Evolutionary conservation across 2,888 invertebrate genomes (phyloP).

Genomic region (Drosophila buzzatii): DNA sequence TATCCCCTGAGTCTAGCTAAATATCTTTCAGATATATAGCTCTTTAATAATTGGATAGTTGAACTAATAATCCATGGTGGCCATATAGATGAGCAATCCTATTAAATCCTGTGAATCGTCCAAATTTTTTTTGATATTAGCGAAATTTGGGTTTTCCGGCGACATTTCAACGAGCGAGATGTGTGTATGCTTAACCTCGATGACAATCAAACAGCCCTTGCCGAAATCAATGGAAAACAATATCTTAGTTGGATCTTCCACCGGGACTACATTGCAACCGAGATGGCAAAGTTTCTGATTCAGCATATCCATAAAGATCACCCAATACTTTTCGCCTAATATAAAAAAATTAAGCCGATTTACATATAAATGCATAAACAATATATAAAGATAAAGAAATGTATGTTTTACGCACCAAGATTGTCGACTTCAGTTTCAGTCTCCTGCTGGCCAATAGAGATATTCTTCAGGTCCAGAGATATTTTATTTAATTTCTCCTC

Average conservation of each 20-base stretch:
- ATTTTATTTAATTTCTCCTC: background rate
- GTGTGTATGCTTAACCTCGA: background rate
- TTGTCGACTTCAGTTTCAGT: background rate
- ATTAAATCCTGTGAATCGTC: slow-evolving; percentile 44
- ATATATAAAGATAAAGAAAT: background rate
- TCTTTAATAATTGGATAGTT: too few species aligned
- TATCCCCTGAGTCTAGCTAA: background rate
- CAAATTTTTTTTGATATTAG: slow-evolving; percentile 26
- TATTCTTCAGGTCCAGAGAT: background rate
- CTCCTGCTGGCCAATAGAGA: background rate
- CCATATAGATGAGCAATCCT: slow-evolving; percentile 30
- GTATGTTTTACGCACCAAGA: background rate
- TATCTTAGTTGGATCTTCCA: background rate
- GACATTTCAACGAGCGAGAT: slow-evolving; percentile 33
- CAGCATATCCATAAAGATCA: background rate
- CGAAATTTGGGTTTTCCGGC: slow-evolving; percentile 33
- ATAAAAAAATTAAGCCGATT: background rate
- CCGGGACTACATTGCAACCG: slow-evolving; percentile 13
- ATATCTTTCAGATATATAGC: too few species aligned
- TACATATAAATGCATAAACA: too few species aligned
- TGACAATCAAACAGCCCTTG: background rate
- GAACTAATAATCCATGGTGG: background rate
- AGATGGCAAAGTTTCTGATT: slow-evolving; percentile 5
- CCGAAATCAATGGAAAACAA: slow-evolving; percentile 28
- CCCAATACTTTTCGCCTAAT: background rate